Evolutionary conservation across 2,797 vertebrate species (phyloP), one percentile per base, ranked within the genome.

Genomic region (Eutrigla gurnardus): DNA sequence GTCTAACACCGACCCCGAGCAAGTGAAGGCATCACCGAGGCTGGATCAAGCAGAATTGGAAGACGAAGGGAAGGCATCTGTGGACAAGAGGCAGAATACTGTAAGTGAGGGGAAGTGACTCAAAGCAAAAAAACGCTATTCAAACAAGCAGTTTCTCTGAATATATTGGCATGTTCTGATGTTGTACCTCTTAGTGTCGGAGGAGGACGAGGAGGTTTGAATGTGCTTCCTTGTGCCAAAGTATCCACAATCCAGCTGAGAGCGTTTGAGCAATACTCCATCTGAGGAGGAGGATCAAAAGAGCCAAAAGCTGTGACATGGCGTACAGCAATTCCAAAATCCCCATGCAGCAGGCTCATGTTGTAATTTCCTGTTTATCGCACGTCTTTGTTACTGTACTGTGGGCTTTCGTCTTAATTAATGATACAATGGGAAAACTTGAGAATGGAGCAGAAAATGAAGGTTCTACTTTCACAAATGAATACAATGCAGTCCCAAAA

Each of bases 221-320:
- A 91, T 13, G 93, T 63, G 54, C 91, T 81, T 35, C 95, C 92
- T 77, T 95, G 94, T 17, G 93, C 94, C 74, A 97, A 83, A 17
- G 94, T 90, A 3, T 97, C 96, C 2, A 96, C 94, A 57, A 98
- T 93, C 96, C 96, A 97, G 72, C 83, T 85, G 52, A 98, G 91
- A 42, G 96, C 94, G 0, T 80, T 93, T 5, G 93, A 92, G 82
- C 96, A 97, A 57, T 96, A 95, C 59, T 96, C 96, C 91, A 97
- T 93, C 97, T 98, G 88, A 65, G 53, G 7, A 32, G 4, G 47
- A 64, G 1, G 7, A 18, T 6, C 10, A 9, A 25, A 36, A 59
- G 5, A 67, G 11, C 0, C 32, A 43, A 11, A 63, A 40, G 17
- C 9, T 57, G 4, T 18, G 5, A 10, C 11, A 25, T n/a, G 45